Evolutionary conservation across 2,888 invertebrate species (phyloP).

Genomic region (Xestia rhomboidea): DNA sequence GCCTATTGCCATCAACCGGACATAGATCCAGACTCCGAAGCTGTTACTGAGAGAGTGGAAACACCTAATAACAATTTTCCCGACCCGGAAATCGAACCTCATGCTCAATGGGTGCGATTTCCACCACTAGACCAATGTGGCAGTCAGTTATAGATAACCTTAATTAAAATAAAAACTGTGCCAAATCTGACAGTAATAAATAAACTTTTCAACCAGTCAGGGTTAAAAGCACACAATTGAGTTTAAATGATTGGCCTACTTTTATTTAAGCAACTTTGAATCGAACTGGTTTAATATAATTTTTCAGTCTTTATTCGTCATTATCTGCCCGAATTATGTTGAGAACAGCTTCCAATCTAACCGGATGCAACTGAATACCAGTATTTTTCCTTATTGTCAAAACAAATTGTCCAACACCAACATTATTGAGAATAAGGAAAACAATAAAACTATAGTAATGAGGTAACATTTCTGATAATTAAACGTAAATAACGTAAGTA

Average conservation of each 20-base stretch:
- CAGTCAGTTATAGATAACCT: neutral
- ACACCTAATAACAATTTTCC: too few relatives aligned
- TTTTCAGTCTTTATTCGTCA: neutral
- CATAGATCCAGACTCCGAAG: too few relatives aligned
- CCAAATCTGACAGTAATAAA: neutral
- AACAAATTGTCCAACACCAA: neutral
- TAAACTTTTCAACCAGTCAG: neutral
- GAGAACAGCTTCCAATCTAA: neutral
- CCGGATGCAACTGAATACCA: neutral
- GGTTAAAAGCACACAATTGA: neutral
- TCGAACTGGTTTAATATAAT: neutral
- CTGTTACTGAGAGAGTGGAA: too few relatives aligned
- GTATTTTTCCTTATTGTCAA: neutral
- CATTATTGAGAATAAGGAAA: constrained; percentile 21
- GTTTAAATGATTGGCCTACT: neutral
- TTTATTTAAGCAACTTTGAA: neutral
- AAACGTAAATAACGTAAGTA: too few relatives aligned
- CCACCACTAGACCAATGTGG: too few relatives aligned
- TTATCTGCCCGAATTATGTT: neutral
- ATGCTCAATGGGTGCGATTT: too few relatives aligned
- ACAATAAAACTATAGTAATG: constrained; percentile 1
- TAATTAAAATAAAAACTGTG: neutral
- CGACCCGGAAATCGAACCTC: too few relatives aligned
- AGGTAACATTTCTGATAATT: constrained; percentile 7
- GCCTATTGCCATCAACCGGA: too few relatives aligned